Conservation (phyloP, 2,113 vertebrate genomes). For the Plotosus lineatus region DNA sequence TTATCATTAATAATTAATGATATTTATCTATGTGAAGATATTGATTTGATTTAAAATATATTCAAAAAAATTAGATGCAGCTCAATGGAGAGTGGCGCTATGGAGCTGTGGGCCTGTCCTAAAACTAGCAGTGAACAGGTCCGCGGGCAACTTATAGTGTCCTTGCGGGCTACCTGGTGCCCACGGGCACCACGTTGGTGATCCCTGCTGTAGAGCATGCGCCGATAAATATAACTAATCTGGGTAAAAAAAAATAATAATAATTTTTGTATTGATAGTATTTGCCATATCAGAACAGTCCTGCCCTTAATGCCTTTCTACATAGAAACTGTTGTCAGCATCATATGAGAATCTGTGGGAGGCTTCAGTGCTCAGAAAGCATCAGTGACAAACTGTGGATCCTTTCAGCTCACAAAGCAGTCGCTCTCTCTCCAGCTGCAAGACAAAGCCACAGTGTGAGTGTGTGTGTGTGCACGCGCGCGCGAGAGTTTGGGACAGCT, state of each 20-base stretch:
- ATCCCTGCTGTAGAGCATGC: no score
- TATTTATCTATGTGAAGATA: no score
- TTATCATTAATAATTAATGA: no score
- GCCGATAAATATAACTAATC: no score
- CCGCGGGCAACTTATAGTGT: no score
- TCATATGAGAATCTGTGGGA: conserved; percentile 19
- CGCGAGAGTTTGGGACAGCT: conserved; percentile 5
- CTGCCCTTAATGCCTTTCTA: neutral
- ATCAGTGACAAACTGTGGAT: conserved; percentile 24
- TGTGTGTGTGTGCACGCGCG: conserved; percentile 14
- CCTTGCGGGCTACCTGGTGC: no score
- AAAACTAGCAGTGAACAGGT: no score
- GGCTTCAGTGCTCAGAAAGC: neutral
- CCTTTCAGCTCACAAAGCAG: conserved; percentile 21
- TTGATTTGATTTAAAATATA: no score
- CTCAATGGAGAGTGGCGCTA: no score
- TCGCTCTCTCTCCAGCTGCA: conserved; percentile 30
- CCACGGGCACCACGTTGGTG: no score
- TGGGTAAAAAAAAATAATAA: neutral
- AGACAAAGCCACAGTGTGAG: conserved; percentile 34
- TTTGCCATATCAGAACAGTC: neutral
- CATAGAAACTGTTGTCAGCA: neutral
- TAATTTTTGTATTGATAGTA: neutral
- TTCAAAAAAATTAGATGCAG: no score
- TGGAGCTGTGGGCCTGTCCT: no score